Conservation (phyloP, 2,888 invertebrate species). For the Polydrusus cervinus region DNA sequence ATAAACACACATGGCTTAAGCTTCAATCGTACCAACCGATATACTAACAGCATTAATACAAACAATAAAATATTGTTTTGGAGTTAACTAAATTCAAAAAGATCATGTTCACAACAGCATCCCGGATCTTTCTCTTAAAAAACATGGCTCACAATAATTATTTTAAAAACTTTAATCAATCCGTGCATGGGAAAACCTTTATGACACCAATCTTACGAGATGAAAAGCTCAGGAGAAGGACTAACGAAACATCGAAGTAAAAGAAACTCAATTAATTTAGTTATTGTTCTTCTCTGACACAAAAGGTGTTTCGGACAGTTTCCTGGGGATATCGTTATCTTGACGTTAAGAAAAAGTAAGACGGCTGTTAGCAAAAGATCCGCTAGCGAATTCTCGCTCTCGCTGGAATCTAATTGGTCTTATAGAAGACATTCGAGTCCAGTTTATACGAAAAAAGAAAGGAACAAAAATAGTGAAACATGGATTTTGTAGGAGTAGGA, state of each 20-base stretch:
- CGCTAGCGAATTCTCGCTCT: conserved; percentile 15
- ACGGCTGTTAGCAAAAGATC: conserved; percentile 22
- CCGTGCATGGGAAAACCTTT: conserved; percentile 1
- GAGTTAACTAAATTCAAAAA: too few species aligned
- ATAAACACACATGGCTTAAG: too few species aligned
- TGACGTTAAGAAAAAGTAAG: conserved; percentile 26
- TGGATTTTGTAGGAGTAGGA: too few species aligned
- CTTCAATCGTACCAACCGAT: too few species aligned
- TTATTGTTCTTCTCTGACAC: conserved; percentile 29
- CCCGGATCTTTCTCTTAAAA: not conserved
- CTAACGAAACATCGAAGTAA: not conserved
- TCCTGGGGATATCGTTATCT: conserved; percentile 40
- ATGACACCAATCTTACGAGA: not conserved
- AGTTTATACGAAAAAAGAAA: conserved; percentile 9
- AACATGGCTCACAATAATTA: not conserved
- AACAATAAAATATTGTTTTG: too few species aligned
- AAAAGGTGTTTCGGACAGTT: conserved; percentile 39
- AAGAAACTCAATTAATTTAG: conserved; percentile 43
- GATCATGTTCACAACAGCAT: too few species aligned
- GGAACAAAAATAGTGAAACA: not conserved
- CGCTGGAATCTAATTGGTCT: conserved; percentile 33
- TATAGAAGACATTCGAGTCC: conserved; percentile 9
- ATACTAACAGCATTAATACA: too few species aligned
- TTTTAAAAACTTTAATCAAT: not conserved
- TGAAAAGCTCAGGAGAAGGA: not conserved